Evolutionary conservation across 2,797 vertebrate genomes (phyloP), one percentile per base, ranked within the genome.

Genomic region (Enteromius thamalakanensis): DNA sequence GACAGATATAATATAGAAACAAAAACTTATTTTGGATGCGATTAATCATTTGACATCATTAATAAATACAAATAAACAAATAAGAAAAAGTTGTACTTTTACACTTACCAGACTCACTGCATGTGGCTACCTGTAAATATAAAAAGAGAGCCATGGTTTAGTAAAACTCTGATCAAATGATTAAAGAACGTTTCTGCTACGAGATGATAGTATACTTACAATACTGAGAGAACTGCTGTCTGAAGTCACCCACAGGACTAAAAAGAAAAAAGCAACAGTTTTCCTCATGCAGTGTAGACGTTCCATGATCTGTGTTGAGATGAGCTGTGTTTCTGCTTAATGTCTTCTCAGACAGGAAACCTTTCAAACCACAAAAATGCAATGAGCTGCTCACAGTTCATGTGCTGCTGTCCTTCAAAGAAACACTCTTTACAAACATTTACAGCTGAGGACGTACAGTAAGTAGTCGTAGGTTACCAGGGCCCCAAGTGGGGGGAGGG

Each of bases 161-260:
- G 10, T 51, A 51, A 51, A 51, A 3, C 17, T 19, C 23, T 21
- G 47, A 21, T 34, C 26, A 12, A 21, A 32, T 51, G 17, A 51
- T 72, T 32, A 23, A 5, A 4, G 15, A 17, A 71, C 29, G 26
- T 51, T 21, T 51, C 17, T 23, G 19, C 32, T 2, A 0, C 2
- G 4, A 71, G 37, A 42, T 4, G 15, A 29, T 15, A 29, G 26
- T 15, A 8, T 45, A 80, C 85, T 84, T 51, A 86, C 85, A 67
- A 29, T 84, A n/a, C 53, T 19, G 26, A 21, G 55, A 76, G 14
- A 37, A 37, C 2, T 11, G 62, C 4, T 45, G 19, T 65, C 14
- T 71, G 55, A 9, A 49, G 47, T n/a, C 19, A 40, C 9, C 15
- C 80, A 34, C 15, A 37, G 55, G 75, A 83, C 21, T 12, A 86